phyloP scores from a whole-genome alignment of 1,140 invertebrate species.

The Rhizoglyphus robini region DNA sequence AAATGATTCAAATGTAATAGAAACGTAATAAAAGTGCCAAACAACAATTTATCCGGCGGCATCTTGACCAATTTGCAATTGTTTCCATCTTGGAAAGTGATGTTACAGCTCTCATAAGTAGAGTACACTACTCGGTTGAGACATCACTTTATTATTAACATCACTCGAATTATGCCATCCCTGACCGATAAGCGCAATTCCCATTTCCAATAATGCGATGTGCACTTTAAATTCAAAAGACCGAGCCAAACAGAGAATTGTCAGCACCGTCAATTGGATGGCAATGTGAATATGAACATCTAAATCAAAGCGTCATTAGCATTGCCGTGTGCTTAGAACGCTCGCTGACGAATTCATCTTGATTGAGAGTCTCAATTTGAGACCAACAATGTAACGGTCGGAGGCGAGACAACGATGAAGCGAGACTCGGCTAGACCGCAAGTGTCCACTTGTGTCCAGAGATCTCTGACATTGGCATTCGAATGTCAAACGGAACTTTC shows the following conservation, averaged over 20 bases:
- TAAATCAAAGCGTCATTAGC: not conserved
- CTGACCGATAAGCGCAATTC: no score
- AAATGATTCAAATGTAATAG: not conserved
- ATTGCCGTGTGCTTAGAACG: not conserved
- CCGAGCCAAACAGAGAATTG: not conserved
- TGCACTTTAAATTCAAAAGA: not conserved
- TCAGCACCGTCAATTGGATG: not conserved
- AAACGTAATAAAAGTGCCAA: slow-evolving; percentile 13
- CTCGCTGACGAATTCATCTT: not conserved
- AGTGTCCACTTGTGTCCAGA: not conserved
- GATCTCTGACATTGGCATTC: no score
- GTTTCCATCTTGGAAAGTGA: not conserved
- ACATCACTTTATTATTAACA: no score
- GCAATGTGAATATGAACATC: not conserved
- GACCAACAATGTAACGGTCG: not conserved
- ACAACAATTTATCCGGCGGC: slow-evolving; percentile 3
- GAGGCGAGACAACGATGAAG: not conserved
- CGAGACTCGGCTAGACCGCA: not conserved
- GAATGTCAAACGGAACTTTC: not conserved
- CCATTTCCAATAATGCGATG: not conserved
- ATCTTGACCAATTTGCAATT: not conserved
- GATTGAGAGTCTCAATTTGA: no score
- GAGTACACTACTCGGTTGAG: not conserved
- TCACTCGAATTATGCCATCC: no score
- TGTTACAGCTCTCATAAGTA: not conserved